Conservation (phyloP, 2,797 vertebrate species). For the Nyctalus aviator region DNA sequence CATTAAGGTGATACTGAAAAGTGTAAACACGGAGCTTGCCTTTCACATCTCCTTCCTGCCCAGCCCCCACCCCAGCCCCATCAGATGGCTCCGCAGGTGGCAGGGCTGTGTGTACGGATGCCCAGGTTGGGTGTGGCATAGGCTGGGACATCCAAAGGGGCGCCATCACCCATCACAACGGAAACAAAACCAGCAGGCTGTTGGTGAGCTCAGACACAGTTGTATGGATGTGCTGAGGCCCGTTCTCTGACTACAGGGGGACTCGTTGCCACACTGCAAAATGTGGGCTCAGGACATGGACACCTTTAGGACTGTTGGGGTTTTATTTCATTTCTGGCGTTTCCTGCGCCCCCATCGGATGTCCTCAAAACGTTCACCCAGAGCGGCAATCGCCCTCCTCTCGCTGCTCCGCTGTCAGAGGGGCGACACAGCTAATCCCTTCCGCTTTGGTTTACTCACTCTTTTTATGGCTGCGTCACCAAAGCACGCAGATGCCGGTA, state of each 20-base stretch:
- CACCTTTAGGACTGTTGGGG: fast-evolving
- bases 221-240: neutral
- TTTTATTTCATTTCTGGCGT: neutral
- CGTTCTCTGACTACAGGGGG: neutral
- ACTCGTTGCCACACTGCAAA: fast-evolving
- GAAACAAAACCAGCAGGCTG: neutral
- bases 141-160: neutral
- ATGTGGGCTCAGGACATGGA: neutral
- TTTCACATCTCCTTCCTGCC: neutral
- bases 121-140: neutral
- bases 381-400: neutral
- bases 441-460: slow-evolving; percentile 41
- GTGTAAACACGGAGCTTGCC: neutral
- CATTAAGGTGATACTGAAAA: neutral
- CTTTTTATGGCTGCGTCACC: slow-evolving; percentile 15
- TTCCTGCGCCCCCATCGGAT: neutral
- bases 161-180: no score
- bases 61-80: neutral
- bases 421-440: neutral
- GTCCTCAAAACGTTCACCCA: neutral
- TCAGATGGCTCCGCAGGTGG: neutral
- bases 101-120: neutral
- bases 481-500: slow-evolving; percentile 59
- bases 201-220: neutral
- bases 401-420: neutral